Conservation (phyloP, 2,797 vertebrate genomes). For the Arctocebus calabarensis region DNA sequence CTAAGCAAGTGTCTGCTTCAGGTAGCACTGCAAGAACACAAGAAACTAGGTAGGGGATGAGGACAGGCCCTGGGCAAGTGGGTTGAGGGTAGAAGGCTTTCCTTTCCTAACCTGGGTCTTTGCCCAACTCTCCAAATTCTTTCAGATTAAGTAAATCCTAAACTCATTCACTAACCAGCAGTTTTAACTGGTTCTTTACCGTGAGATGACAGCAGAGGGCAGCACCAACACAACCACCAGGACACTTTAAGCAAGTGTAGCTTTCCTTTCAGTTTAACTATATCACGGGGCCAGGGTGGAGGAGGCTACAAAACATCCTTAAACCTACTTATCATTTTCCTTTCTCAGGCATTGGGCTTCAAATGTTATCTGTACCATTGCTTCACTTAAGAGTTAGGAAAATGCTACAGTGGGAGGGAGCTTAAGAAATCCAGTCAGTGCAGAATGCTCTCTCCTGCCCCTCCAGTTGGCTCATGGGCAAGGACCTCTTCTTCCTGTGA, state of each 20-base stretch:
- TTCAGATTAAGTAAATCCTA: constrained; percentile 66
- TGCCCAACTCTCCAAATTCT: constrained; percentile 3
- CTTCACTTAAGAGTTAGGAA: constrained; percentile 37
- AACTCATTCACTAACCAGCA: constrained; percentile 15
- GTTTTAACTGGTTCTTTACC: constrained; percentile 48
- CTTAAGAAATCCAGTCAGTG: constrained; percentile 3
- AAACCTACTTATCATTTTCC: constrained; percentile 25
- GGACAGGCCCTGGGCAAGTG: background rate
- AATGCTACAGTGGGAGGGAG: background rate
- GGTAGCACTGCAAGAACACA: constrained; percentile 21
- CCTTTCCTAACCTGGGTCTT: constrained; percentile 13
- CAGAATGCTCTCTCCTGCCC: background rate
- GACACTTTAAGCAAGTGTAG: background rate
- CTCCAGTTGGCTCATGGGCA: background rate
- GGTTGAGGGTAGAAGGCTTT: background rate
- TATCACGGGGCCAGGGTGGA: background rate
- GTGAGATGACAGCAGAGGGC: constrained; percentile 64
- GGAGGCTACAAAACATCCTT: background rate
- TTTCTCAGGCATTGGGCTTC: constrained; percentile 1
- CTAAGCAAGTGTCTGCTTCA: constrained; percentile 37
- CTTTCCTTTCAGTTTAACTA: background rate
- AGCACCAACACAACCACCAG: constrained; percentile 51
- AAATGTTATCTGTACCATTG: constrained; percentile 4
- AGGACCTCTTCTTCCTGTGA: constrained; percentile 3
- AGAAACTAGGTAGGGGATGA: background rate